phyloP scores from a whole-genome alignment of 2,113 vertebrate species.

The Varanus komodoensis region DNA sequence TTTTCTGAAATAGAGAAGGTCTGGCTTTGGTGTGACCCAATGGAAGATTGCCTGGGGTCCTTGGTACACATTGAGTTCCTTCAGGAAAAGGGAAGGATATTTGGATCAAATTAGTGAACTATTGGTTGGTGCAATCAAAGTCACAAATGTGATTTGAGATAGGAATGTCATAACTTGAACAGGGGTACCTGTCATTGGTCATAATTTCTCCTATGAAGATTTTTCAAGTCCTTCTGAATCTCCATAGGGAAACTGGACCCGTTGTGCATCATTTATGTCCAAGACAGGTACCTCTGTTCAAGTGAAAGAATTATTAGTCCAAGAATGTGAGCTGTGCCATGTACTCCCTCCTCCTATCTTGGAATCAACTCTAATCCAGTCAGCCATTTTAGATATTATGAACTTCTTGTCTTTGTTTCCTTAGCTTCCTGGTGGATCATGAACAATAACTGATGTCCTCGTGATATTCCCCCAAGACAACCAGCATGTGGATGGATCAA shows the following conservation, averaged over 20 bases:
- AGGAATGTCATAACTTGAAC: too few relatives aligned
- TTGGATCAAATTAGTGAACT: background rate
- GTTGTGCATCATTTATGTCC: background rate
- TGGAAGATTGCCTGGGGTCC: background rate
- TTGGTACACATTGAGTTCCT: background rate
- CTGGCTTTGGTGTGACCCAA: too few relatives aligned
- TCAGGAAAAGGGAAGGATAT: background rate
- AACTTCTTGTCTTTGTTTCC: constrained; percentile 53
- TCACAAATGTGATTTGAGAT: fast-evolving
- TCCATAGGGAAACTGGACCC: background rate
- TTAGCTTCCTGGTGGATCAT: constrained; percentile 96
- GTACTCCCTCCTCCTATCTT: background rate
- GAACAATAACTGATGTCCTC: constrained; percentile 87
- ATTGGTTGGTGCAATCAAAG: fast-evolving
- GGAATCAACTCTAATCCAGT: background rate
- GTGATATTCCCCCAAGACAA: background rate
- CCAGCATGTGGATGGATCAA: background rate
- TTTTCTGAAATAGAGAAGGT: background rate
- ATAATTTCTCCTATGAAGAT: background rate
- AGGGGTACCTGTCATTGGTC: background rate
- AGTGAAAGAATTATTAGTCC: background rate
- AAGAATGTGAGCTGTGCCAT: background rate
- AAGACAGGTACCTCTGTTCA: fast-evolving
- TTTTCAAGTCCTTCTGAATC: background rate
- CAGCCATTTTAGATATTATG: background rate